Percentiles rank a stretch among this genome's conserved stretches.
phyloP scores from a whole-genome alignment of 2,113 vertebrate genomes.

The Catharus bicknelli region DNA sequence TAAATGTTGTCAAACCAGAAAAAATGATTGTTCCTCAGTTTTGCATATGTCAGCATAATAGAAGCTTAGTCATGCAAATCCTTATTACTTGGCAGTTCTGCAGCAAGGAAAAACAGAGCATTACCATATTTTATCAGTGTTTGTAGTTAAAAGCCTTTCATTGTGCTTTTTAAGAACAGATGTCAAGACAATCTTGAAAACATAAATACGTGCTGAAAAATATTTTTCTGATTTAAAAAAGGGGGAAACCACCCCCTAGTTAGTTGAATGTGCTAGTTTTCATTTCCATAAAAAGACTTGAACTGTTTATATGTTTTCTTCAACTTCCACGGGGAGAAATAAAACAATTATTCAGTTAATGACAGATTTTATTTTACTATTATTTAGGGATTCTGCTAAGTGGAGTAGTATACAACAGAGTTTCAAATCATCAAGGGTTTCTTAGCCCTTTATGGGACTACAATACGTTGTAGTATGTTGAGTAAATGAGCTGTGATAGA shows the following conservation, averaged over 20 bases:
- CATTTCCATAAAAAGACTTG: conserved; percentile 45
- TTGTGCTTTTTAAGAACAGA: conserved; percentile 71
- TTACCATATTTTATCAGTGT: conserved; percentile 68
- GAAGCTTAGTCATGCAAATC: conserved; percentile 77
- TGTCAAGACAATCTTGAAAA: conserved; percentile 63
- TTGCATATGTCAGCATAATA: conserved; percentile 67
- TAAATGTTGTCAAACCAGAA: conserved; percentile 57
- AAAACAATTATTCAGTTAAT: background rate
- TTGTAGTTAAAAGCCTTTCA: conserved; percentile 66
- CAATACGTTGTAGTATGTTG: background rate
- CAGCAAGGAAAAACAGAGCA: conserved; percentile 18
- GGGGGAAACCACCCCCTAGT: background rate
- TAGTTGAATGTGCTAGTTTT: conserved; percentile 41
- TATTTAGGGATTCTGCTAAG: background rate
- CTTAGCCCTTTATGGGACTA: background rate
- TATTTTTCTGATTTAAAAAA: conserved; percentile 58
- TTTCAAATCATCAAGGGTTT: conserved; percentile 20
- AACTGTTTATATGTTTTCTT: conserved; percentile 33
- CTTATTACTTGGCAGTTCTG: conserved; percentile 68
- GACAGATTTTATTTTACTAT: conserved; percentile 4
- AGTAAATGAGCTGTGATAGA: background rate
- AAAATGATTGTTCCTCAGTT: conserved; percentile 51
- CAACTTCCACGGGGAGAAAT: background rate
- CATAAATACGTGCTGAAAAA: conserved; percentile 43
- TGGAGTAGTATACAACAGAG: background rate